phyloP scores from a whole-genome alignment of 2,797 vertebrate species.

The Nannoperca obscura region DNA sequence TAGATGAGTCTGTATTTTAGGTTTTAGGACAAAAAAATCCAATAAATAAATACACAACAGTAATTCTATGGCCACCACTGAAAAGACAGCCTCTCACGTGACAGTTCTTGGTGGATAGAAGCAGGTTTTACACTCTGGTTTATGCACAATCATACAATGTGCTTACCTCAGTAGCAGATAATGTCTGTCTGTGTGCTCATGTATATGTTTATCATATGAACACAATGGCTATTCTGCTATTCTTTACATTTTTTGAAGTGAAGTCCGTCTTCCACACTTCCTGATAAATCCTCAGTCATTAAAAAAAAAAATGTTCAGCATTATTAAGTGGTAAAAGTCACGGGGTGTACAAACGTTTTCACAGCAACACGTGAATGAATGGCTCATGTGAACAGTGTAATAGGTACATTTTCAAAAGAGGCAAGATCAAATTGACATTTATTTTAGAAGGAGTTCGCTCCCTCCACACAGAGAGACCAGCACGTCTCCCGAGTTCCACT shows the following conservation, averaged over 20 bases:
- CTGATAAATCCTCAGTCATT: background rate
- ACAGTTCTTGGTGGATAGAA: constrained; percentile 18
- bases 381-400: background rate
- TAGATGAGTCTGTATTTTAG: background rate
- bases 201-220: background rate
- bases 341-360: background rate
- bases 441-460: background rate
- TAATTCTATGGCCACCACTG: background rate
- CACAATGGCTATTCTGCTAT: background rate
- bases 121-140: background rate
- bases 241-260: no score
- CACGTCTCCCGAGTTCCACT: accelerated
- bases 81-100: constrained; percentile 31
- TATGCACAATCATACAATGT: background rate
- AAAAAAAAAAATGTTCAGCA: background rate
- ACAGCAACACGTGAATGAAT: background rate
- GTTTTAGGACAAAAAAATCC: background rate
- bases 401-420: background rate
- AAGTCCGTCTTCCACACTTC: background rate
- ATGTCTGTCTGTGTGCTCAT: background rate
- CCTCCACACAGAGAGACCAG: no score
- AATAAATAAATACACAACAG: background rate
- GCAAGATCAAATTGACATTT: background rate
- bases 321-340: background rate
- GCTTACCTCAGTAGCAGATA: background rate